Percentiles rank a stretch among this genome's conserved stretches.
Conservation (phyloP, 2,113 vertebrate genomes). For the Saguinus imperator region DNA sequence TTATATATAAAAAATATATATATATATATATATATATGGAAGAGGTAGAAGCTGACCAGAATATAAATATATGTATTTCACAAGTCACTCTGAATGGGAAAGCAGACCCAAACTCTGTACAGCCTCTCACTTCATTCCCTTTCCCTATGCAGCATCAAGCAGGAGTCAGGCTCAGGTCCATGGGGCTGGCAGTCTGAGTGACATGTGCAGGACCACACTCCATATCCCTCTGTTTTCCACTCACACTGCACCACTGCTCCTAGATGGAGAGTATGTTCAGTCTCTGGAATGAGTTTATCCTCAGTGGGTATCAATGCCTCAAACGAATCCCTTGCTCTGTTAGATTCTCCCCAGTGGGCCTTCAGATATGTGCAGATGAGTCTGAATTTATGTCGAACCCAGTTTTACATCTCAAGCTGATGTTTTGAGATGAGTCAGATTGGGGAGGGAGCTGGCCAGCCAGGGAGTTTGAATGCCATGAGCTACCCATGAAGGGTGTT, state of each 20-base stretch:
- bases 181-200: neutral
- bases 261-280: neutral
- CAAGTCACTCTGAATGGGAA: neutral
- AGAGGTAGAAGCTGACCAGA: too few species aligned
- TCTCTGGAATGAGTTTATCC: neutral
- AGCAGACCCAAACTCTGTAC: neutral
- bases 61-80: too few species aligned
- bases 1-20: too few species aligned
- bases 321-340: fast-evolving
- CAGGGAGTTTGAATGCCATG: neutral
- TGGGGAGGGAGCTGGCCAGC: neutral
- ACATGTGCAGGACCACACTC: neutral
- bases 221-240: neutral
- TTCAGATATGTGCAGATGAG: neutral
- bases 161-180: neutral
- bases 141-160: neutral
- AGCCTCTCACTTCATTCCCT: neutral
- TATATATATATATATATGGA: too few species aligned
- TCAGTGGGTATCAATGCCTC: neutral
- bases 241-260: neutral
- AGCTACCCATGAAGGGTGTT: too few species aligned
- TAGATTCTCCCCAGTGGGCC: neutral
- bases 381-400: neutral
- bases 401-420: neutral
- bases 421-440: neutral